A percentile compares a stretch with the other conserved stretches of the same genome.
Conservation (phyloP, 2,113 vertebrate species). For the Barnardius zonarius region DNA sequence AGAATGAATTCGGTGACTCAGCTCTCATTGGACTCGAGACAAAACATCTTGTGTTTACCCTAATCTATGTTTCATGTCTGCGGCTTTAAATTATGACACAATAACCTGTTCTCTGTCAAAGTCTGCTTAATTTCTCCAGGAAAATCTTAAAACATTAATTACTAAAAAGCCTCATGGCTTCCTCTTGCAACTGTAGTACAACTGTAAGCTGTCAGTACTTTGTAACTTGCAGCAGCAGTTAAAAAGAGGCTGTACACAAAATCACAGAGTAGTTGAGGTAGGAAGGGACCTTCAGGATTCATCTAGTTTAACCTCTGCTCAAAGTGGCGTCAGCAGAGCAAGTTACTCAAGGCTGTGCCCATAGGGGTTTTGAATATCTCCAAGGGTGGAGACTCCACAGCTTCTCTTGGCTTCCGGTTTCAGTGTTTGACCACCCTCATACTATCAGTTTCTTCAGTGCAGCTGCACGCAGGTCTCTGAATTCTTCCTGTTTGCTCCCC, state of each 20-base stretch:
- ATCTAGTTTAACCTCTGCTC: background rate
- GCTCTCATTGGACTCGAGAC: background rate
- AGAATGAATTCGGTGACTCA: background rate
- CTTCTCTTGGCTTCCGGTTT: background rate
- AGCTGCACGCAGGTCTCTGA: background rate
- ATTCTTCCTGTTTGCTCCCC: background rate
- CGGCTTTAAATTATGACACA: background rate
- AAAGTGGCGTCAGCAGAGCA: background rate
- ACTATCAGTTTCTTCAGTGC: background rate
- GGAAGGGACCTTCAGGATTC: background rate
- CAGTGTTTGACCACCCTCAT: background rate
- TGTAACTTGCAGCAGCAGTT: background rate
- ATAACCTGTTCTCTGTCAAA: background rate
- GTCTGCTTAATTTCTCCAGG: background rate
- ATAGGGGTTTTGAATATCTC: background rate
- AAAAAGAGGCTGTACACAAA: background rate
- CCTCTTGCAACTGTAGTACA: background rate
- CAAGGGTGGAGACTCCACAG: background rate
- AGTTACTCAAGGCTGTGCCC: background rate
- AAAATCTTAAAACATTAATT: background rate
- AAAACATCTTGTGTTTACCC: background rate
- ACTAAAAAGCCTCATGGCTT: background rate
- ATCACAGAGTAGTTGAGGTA: background rate
- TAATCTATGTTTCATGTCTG: slow-evolving; percentile 29
- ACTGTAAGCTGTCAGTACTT: background rate